phyloP scores from a whole-genome alignment of 2,888 invertebrate species.

The Melinopterus prodromus region DNA sequence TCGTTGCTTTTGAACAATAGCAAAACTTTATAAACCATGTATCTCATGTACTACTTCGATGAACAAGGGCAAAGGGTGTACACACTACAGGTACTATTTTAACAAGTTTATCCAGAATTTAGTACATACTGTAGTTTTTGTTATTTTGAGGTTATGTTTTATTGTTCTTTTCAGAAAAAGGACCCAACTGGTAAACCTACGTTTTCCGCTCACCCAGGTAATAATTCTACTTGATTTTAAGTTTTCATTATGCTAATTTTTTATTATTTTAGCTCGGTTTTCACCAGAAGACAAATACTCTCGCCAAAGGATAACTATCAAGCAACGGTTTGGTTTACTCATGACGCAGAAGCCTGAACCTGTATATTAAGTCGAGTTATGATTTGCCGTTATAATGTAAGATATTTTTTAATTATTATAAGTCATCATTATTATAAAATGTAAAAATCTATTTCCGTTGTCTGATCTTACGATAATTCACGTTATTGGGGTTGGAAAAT shows the following conservation, averaged over 20 bases:
- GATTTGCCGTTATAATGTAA: background rate
- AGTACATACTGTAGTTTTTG: conserved; percentile 6
- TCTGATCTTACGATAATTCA: background rate
- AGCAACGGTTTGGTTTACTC: conserved; percentile 88
- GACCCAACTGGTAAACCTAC: conserved; percentile 84
- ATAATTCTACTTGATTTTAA: conserved; percentile 33
- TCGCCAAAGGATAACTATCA: conserved; percentile 85
- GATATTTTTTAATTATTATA: conserved; percentile 10
- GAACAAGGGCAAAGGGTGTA: conserved; percentile 84
- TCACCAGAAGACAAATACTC: conserved; percentile 96
- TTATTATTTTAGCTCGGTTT: conserved; percentile 78
- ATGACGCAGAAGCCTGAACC: conserved; percentile 84
- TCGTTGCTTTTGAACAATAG: background rate
- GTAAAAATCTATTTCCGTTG: background rate
- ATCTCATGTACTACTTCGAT: conserved; percentile 79
- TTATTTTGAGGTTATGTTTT: conserved; percentile 36
- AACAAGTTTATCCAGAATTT: background rate
- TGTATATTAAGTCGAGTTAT: conserved; percentile 62
- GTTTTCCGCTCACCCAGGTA: conserved; percentile 87
- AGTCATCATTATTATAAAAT: background rate
- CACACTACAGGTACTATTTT: conserved; percentile 76
- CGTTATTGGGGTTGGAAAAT: too few relatives aligned
- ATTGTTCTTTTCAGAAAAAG: conserved; percentile 70
- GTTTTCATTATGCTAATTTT: background rate
- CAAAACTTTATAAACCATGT: conserved; percentile 64